Evolutionary conservation across 1,140 invertebrate species (phyloP).

Genomic region (Solen grandis): DNA sequence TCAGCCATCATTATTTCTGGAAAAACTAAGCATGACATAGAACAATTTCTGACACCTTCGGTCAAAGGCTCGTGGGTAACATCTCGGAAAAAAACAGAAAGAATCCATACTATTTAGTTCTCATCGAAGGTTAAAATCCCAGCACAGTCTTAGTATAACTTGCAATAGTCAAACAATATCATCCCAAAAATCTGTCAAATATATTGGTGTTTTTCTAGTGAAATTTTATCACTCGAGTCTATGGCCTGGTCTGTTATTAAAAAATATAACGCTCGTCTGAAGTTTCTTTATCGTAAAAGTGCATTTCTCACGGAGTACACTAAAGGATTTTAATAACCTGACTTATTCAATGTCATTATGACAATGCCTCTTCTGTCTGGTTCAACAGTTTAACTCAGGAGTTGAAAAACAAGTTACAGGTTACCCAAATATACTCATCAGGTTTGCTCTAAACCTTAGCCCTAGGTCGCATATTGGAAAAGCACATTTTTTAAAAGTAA

Average conservation of each 20-base stretch:
- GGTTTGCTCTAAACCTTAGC: too few species aligned
- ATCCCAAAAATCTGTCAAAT: constrained; percentile 26
- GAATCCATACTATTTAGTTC: constrained; percentile 54
- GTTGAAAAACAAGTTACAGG: too few species aligned
- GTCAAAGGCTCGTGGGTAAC: constrained; percentile 43
- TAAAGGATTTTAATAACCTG: too few species aligned
- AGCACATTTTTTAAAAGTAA: constrained; percentile 23
- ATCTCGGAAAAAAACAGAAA: constrained; percentile 60
- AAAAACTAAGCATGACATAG: background rate
- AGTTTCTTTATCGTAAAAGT: constrained; percentile 28
- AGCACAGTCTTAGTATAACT: constrained; percentile 8
- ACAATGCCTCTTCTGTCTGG: too few species aligned
- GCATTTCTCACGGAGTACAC: constrained; percentile 20
- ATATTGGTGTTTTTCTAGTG: constrained; percentile 7
- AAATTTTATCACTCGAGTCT: background rate
- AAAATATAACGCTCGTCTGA: constrained; percentile 17
- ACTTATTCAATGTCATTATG: too few species aligned
- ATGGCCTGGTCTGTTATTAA: constrained; percentile 15
- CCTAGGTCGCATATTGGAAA: too few species aligned
- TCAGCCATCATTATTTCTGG: constrained; percentile 6
- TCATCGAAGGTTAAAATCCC: constrained; percentile 18
- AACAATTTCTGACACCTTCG: background rate
- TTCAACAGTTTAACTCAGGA: too few species aligned
- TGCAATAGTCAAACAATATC: constrained; percentile 36
- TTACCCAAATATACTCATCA: too few species aligned